Base-by-base conservation (phyloP, 2,888 invertebrate genomes). In the Limenitis camilla region DNA sequence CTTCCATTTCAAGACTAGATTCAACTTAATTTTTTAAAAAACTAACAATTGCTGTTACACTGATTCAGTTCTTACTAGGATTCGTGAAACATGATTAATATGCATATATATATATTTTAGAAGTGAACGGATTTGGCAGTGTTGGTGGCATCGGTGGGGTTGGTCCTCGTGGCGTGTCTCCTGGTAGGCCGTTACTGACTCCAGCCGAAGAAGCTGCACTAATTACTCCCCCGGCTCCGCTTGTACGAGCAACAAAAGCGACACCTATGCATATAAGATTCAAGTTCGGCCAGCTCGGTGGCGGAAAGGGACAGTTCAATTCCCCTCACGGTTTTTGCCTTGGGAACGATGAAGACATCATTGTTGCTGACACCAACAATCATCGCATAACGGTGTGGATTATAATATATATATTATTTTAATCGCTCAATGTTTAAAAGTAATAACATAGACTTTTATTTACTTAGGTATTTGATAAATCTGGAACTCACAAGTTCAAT, bases 301-400 rank as follows among this genome's bases (percentile, higher is more conserved):
- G 96, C 30, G 94, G 94, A 58, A 96, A 96, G 75, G 95, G 96
- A 19, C 97, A 98, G 82, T 98, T 98, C 71, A 97, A 97, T 83
- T 97, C 98, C 0, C 98, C 98, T 0, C 98, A 98, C 80, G 98
- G 98, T 41, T 98, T 98, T 80, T 98, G 98, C 72, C 90, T 98
- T 59, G 97, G 98, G 33, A 90, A 93, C 48, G 97, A 97, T 70
- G 97, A 98, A 77, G 97, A 98, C 72, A 97, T 98, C 63, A 95
- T 98, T 67, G 97, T 98, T 27, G 98, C 97, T 39, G 96, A 98
- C 76, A 98, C 98, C 5, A 97, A 98, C 76, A 98, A 98, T 78
- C 98, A 98, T 87, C 93, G 98, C 59, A 96, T 98, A 71, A 95
- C 96, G 85, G 94, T 93, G 73, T 60, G 65, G 31, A 29, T 48